A percentile compares a stretch with the other conserved stretches of the same genome.
phyloP scores from a whole-genome alignment of 2,797 vertebrate species.

The Loris lydekkerianus region DNA sequence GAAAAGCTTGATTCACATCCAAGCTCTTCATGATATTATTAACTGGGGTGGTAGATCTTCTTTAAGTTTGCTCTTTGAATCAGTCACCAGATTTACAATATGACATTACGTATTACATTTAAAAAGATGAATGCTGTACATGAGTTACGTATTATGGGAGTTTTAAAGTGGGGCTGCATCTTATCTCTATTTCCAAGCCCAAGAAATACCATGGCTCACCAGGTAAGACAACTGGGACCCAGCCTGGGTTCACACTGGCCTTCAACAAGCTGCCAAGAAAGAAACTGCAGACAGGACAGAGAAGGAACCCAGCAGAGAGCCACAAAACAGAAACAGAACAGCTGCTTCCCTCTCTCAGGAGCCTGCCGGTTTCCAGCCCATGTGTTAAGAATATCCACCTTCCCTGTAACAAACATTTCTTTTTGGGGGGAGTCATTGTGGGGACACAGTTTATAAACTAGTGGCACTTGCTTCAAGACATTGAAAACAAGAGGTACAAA shows the following conservation, averaged over 20 bases:
- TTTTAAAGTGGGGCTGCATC: neutral
- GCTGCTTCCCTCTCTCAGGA: neutral
- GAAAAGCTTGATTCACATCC: neutral
- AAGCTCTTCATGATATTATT: neutral
- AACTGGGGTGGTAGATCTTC: neutral
- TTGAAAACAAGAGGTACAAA: neutral
- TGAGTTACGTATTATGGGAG: neutral
- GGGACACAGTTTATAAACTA: neutral
- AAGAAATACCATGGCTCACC: neutral
- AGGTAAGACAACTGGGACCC: neutral
- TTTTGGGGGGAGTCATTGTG: neutral
- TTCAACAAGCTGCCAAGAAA: neutral
- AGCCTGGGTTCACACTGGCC: fast-evolving
- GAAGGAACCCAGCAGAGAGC: neutral
- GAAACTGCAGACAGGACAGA: neutral
- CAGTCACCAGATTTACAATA: neutral
- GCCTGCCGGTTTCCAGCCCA: neutral
- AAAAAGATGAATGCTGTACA: neutral
- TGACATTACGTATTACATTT: neutral
- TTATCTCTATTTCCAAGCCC: neutral
- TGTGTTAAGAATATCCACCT: neutral
- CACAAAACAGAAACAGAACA: neutral
- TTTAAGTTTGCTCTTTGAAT: neutral
- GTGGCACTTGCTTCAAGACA: neutral
- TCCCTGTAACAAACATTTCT: neutral